Conservation (phyloP, 2,888 invertebrate species). For the Lysandra coridon region DNA sequence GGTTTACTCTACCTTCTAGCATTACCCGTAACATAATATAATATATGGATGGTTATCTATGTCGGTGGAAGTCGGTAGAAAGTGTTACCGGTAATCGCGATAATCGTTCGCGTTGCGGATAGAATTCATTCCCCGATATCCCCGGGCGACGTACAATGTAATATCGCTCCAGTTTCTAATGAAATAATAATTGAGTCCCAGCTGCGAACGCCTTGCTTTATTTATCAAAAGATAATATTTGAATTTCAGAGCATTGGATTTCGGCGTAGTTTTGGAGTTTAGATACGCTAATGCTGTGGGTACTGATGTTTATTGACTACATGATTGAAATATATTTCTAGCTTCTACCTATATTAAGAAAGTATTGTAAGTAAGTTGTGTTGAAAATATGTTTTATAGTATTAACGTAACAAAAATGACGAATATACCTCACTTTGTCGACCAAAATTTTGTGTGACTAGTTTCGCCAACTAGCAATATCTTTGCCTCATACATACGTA, state of each 20-base stretch:
- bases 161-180: slow-evolving; percentile 53
- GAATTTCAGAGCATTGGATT: slow-evolving; percentile 40
- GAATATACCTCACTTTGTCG: too few relatives aligned
- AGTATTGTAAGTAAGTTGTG: too few relatives aligned
- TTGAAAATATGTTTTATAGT: too few relatives aligned
- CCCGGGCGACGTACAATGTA: slow-evolving; percentile 46
- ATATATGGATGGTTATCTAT: background rate
- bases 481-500: too few relatives aligned
- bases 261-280: background rate
- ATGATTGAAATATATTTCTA: too few relatives aligned
- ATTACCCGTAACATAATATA: too few relatives aligned
- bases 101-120: slow-evolving; percentile 31
- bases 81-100: slow-evolving; percentile 25
- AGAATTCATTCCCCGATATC: slow-evolving; percentile 37
- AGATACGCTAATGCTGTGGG: background rate
- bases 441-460: too few relatives aligned
- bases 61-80: background rate
- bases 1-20: too few relatives aligned
- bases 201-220: slow-evolving; percentile 51
- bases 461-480: too few relatives aligned
- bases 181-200: slow-evolving; percentile 54
- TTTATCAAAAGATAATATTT: slow-evolving; percentile 61
- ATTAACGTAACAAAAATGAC: too few relatives aligned
- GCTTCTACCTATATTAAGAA: too few relatives aligned
- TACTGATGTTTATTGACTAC: background rate